These are phyloP conservation scores for Athrips mouffetella DNA, from an alignment of 2,888 invertebrate genomes.

Conservation along the genomic window DNA sequence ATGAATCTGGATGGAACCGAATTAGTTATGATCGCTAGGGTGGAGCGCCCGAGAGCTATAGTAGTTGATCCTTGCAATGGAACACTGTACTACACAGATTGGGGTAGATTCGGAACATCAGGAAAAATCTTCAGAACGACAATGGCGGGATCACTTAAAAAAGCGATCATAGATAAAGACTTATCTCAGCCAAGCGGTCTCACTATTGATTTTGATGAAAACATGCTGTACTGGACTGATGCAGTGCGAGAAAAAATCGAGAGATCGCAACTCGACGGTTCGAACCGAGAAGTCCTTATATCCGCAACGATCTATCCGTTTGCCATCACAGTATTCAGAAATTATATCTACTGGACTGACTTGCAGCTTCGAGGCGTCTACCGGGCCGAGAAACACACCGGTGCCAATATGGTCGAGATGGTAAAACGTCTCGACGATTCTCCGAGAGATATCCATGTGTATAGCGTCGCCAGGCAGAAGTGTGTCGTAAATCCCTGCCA, in stretches of 20 bases:
- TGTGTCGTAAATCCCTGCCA: constrained; percentile 91
- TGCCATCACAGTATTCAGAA: constrained; percentile 92
- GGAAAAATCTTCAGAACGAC: constrained; percentile 97
- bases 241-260: constrained; percentile 97
- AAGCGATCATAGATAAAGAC: constrained; percentile 92
- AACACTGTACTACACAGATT: constrained; percentile 96
- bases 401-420: constrained; percentile 95
- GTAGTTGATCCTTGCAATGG: constrained; percentile 98
- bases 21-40: constrained; percentile 93
- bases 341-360: constrained; percentile 98
- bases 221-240: constrained; percentile 97
- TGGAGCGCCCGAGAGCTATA: constrained; percentile 95
- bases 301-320: constrained; percentile 97
- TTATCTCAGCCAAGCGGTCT: constrained; percentile 97
- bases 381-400: constrained; percentile 97
- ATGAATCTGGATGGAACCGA: constrained; percentile 94
- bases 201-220: constrained; percentile 96
- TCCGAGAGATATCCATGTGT: constrained; percentile 94
- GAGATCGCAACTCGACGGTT: constrained; percentile 91
- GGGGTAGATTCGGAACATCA: constrained; percentile 94
- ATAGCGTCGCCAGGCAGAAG: constrained; percentile 85
- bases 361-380: constrained; percentile 95
- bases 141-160: constrained; percentile 96
- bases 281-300: constrained; percentile 89
- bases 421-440: constrained; percentile 95